phyloP scores from a whole-genome alignment of 2,797 vertebrate genomes.

The Neopelma chrysocephalum region DNA sequence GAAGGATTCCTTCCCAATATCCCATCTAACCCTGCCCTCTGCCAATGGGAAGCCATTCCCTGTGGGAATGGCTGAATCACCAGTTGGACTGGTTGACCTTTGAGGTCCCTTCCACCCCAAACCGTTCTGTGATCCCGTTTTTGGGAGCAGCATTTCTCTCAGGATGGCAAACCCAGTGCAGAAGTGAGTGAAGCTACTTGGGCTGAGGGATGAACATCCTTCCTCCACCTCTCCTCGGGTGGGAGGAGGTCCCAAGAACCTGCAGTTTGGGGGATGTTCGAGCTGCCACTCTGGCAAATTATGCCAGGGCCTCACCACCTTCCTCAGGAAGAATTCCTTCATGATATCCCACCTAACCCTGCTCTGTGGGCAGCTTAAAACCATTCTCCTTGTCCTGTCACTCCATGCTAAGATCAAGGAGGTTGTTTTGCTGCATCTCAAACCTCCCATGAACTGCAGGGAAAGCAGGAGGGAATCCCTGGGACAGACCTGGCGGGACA shows the following conservation, averaged over 20 bases:
- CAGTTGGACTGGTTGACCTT: no score
- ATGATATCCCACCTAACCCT: fast-evolving
- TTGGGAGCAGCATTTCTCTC: neutral
- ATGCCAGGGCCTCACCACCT: neutral
- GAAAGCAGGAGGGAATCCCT: neutral
- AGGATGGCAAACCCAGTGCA: neutral
- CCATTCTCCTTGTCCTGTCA: neutral
- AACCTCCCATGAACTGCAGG: neutral
- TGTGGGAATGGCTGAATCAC: no score
- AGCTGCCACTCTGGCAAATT: neutral
- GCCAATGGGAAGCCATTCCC: no score
- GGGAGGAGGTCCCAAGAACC: neutral
- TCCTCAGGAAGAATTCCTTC: neutral
- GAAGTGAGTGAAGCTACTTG: neutral
- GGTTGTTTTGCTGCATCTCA: neutral
- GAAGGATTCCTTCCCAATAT: neutral
- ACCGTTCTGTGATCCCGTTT: neutral
- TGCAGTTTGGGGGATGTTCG: neutral
- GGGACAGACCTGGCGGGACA: neutral
- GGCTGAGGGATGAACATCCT: neutral
- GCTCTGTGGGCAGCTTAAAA: neutral
- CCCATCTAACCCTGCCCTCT: neutral
- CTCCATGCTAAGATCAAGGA: neutral
- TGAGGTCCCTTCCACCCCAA: no score
- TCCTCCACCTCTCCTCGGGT: neutral